Evolutionary conservation across 2,888 invertebrate genomes (phyloP).

Genomic region (Penaeus monodon): DNA sequence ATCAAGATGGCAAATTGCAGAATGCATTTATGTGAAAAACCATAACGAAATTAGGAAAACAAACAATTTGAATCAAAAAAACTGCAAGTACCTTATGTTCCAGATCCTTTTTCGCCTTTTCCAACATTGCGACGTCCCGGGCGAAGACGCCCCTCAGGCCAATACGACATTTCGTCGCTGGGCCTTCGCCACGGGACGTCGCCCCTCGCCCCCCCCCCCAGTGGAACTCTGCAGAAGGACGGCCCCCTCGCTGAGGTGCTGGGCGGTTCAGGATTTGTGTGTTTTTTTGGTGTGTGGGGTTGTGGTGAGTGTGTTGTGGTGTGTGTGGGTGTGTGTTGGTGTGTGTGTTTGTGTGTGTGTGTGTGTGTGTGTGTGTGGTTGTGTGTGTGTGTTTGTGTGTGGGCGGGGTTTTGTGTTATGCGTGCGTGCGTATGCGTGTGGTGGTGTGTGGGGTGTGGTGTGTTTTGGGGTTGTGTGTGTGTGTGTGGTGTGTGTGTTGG

Average conservation of each 20-base stretch:
- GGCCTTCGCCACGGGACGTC: conserved; percentile 85
- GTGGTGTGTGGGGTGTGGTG: too few species aligned
- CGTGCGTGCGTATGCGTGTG: too few species aligned
- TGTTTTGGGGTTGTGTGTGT: too few species aligned
- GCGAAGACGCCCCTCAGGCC: conserved; percentile 81
- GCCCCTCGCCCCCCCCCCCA: conserved; percentile 81
- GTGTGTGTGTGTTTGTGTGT: too few species aligned
- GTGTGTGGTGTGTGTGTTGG: too few species aligned
- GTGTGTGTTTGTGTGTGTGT: neutral
- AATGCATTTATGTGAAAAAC: neutral
- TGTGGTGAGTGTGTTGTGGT: too few species aligned
- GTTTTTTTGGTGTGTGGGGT: too few species aligned
- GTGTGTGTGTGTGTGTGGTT: neutral
- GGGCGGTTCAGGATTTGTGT: too few species aligned
- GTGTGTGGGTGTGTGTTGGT: neutral
- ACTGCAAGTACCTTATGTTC: neutral
- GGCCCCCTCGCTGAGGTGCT: too few species aligned
- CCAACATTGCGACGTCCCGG: conserved; percentile 77
- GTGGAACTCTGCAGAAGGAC: conserved; percentile 72
- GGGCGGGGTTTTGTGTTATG: too few species aligned
- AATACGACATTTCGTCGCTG: conserved; percentile 82
- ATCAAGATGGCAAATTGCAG: neutral
- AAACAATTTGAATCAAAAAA: neutral
- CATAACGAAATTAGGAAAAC: neutral
- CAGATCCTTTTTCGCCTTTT: conserved; percentile 76